Conservation (phyloP, 2,113 vertebrate species). For the Epinephelus fuscoguttatus region DNA sequence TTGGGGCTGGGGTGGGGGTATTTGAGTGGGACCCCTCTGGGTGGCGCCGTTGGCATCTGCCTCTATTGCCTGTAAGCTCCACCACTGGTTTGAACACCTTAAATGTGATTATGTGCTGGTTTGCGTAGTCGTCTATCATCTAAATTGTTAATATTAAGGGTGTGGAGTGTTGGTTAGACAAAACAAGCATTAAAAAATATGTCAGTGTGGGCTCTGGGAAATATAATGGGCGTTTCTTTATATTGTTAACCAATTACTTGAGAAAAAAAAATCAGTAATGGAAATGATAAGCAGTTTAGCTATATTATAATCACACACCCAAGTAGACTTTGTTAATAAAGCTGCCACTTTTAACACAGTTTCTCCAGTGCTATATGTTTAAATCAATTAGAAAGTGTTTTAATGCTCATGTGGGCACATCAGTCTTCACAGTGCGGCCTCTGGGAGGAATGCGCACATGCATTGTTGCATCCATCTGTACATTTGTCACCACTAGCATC, state of each 20-base stretch:
- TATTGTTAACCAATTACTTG: background rate
- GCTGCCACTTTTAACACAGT: background rate
- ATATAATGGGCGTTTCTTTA: background rate
- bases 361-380: background rate
- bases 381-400: conserved; percentile 23
- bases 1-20: too few relatives aligned
- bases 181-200: background rate
- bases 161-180: background rate
- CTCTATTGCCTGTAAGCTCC: too few relatives aligned
- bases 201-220: background rate
- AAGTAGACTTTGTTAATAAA: background rate
- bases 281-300: background rate
- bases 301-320: background rate
- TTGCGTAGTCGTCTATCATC: background rate
- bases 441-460: conserved; percentile 15
- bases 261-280: background rate
- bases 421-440: conserved; percentile 27
- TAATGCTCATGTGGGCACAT: conserved; percentile 24
- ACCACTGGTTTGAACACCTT: background rate
- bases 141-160: background rate
- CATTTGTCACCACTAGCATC: conserved; percentile 64
- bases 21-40: too few relatives aligned
- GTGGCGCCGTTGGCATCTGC: too few relatives aligned
- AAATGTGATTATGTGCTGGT: background rate
- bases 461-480: conserved; percentile 9